Evolutionary conservation across 2,113 vertebrate species (phyloP), one percentile per base, ranked within the genome.

Genomic region (Prionailurus viverrinus): DNA sequence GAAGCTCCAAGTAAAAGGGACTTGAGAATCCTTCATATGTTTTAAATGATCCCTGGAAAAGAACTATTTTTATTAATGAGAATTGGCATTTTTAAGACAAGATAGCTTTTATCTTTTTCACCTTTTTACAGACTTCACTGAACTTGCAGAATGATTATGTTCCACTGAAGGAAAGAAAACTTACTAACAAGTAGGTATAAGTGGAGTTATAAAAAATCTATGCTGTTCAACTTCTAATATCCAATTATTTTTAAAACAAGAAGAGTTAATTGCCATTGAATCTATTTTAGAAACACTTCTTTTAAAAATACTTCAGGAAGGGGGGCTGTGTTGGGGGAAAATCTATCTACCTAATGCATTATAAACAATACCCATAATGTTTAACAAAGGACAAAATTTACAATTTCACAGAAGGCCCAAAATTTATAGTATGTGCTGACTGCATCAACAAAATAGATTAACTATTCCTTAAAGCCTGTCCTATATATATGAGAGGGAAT

Each of bases 391-490:
- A 82, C 23, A 89, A 71, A 93, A 7, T 63, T 93, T 94, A 69
- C 45, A 31, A 31, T 0, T 53, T 76, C n/a, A 5, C 91, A 89
- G 4, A 2, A 1, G 0, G 58, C 69, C 23, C 55, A 68, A 82
- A 18, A 58, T 69, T 93, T 88, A 79, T 5, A 29, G 7, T 45
- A 80, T 18, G 1, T 82, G 45, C 4, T 93, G 83, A 76, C 19
- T 74, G 0, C 15, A 63, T 18, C 39, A 45, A 66, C 3, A 63
- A 41, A 76, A 4, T 10, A 66, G 2, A 0, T 31, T 19, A 96
- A 94, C 13, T 78, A 84, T 89, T 97, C 66, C 89, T 97, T 97
- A 96, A 98, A 87, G 39, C 94, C 88, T 69, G 63, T 88, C 81
- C 27, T 69, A 10, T 55, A 97, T 71, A 71, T 78, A 92, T 93